A percentile compares a stretch with the other conserved stretches of the same genome.
These are phyloP conservation scores for Ditylenchus dipsaci DNA, from an alignment of 1,140 invertebrate species.

Conservation along the genomic window DNA sequence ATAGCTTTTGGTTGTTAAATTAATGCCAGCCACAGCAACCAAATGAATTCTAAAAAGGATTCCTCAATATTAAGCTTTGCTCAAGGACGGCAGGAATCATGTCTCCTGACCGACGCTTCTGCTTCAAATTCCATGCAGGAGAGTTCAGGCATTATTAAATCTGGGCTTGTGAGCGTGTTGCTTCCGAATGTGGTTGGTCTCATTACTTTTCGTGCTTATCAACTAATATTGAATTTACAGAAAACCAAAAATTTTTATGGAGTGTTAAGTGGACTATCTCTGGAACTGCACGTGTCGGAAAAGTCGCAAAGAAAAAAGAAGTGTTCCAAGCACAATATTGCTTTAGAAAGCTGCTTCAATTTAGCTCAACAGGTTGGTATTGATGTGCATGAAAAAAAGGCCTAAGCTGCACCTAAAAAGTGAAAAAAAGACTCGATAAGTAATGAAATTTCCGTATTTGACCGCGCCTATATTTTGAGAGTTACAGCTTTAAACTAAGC, in stretches of 20 bases:
- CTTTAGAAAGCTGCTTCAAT: constrained; percentile 35
- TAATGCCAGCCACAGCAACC: too few relatives aligned
- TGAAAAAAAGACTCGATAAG: too few relatives aligned
- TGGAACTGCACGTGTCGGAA: constrained; percentile 40
- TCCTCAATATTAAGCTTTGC: too few relatives aligned
- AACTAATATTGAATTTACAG: not conserved
- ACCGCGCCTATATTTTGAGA: too few relatives aligned
- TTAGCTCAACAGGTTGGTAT: constrained; percentile 31
- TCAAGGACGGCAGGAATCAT: too few relatives aligned
- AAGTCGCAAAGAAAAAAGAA: constrained; percentile 32
- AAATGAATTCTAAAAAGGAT: too few relatives aligned
- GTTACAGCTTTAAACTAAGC: too few relatives aligned
- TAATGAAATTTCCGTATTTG: too few relatives aligned
- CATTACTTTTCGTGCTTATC: not conserved
- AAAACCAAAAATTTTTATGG: constrained; percentile 10
- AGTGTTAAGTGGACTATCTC: constrained; percentile 33
- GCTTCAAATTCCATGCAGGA: not conserved
- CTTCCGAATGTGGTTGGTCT: too few relatives aligned
- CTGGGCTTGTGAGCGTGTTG: not conserved
- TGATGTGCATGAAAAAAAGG: not conserved
- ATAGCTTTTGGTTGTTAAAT: too few relatives aligned
- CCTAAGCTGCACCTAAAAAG: not conserved
- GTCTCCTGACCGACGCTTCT: too few relatives aligned
- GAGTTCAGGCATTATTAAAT: not conserved
- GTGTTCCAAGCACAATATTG: constrained; percentile 31